Conservation (phyloP, 2,797 vertebrate species). For the Cossypha caffra region DNA sequence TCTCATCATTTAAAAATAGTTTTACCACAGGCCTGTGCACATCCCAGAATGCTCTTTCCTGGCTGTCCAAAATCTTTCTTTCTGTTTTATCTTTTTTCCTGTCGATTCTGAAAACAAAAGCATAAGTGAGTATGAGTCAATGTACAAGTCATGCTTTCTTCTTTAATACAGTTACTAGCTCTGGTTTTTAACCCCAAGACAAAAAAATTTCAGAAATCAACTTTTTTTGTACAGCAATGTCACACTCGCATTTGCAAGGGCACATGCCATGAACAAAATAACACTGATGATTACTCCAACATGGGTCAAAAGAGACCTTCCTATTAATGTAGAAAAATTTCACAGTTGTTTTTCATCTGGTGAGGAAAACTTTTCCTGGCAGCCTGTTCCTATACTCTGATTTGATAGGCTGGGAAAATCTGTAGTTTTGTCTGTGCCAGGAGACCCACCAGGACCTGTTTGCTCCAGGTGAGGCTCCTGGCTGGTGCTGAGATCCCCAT, state of each 20-base stretch:
- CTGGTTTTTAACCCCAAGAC: not conserved
- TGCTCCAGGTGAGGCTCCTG: not conserved
- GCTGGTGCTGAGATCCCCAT: not conserved
- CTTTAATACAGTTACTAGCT: not conserved
- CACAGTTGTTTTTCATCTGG: not conserved
- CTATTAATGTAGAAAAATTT: not conserved
- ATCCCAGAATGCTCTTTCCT: conserved; percentile 97
- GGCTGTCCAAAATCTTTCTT: conserved; percentile 96
- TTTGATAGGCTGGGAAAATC: not conserved
- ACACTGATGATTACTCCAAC: not conserved
- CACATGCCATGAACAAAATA: not conserved
- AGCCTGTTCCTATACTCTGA: not conserved
- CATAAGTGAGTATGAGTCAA: not conserved
- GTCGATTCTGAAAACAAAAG: conserved; percentile 85
- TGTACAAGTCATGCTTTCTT: not conserved
- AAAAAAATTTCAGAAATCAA: not conserved
- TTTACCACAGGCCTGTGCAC: conserved; percentile 96
- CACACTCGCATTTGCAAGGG: not conserved
- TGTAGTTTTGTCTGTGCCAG: not conserved
- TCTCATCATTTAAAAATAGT: not conserved
- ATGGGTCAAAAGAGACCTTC: not conserved
- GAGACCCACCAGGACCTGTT: not conserved
- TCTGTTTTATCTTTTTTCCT: conserved; percentile 97
- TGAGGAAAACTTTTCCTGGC: not conserved
- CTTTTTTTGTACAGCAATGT: not conserved